Base-by-base conservation (phyloP, 2,888 invertebrate species). In the Heliothis peltigera region DNA sequence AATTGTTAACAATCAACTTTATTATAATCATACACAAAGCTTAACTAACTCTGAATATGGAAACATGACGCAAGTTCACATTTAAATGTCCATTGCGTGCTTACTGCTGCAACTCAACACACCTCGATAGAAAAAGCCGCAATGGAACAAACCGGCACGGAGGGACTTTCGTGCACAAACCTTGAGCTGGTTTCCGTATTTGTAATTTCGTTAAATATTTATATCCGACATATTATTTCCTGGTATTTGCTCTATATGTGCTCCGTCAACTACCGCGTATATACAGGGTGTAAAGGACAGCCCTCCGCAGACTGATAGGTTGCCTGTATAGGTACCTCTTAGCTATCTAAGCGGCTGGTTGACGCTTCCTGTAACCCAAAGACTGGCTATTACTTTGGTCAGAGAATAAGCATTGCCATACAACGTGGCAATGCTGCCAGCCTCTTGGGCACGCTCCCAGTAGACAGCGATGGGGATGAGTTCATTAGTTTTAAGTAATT, bases 151-250 rank as follows among this genome's bases (percentile, higher is more conserved):
- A 21, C 44, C 57, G 21, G 44, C 48, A 56, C 43, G 35, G 21
- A 70, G 25, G 25, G 28, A 65, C 76, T 81, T 81, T 79, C 77
- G 47, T 55, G 61, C 43, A 48, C 19, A 57, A 71, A 68, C 82
- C 79, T 80, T 80, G 82, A 73, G 77, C 53, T 57, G 51, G 43
- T 73, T 75, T 79, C 78, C 78, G 81, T 74, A 52, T 65, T 46
- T 60, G 57, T 54, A 70, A 60, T 75, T 80, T 80, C 51, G 59
- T 68, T 64, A 54, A 44, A 62, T 55, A 58, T 68, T 65, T 64
- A 64, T 64, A 66, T 74, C 61, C 52, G 61, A 55, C 21, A 52
- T 61, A 25, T 44, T 63, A 58, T 64, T 79, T 69, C 68, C 60
- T 73, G 62, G 64, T 58, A 21, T 19, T 12, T 35, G 32, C 25